Conservation (phyloP, 2,888 invertebrate species). For the Notocelia uddmanniana region DNA sequence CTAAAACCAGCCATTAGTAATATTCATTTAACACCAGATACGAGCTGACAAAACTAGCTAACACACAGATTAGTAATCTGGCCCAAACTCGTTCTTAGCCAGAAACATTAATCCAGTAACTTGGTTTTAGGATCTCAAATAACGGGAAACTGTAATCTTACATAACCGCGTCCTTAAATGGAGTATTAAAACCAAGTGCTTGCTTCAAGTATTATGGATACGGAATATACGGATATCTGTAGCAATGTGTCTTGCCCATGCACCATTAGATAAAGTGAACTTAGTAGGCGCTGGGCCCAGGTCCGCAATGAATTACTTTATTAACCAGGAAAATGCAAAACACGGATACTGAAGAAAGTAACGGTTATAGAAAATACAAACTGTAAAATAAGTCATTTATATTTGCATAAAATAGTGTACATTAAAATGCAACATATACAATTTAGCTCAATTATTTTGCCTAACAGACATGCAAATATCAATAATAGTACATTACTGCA, state of each 20-base stretch:
- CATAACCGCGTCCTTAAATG: slow-evolving; percentile 43
- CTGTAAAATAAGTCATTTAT: too few relatives aligned
- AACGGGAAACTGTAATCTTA: slow-evolving; percentile 45
- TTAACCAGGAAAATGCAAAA: slow-evolving; percentile 25
- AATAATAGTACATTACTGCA: too few relatives aligned
- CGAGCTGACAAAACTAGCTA: slow-evolving; percentile 39
- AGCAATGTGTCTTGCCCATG: slow-evolving; percentile 44
- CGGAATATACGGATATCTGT: slow-evolving; percentile 34
- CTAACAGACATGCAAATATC: too few relatives aligned
- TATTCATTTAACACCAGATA: slow-evolving; percentile 44
- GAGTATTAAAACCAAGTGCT: slow-evolving; percentile 44
- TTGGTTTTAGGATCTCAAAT: slow-evolving; percentile 44
- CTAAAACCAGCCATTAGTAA: slow-evolving; percentile 41
- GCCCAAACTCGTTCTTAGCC: slow-evolving; percentile 38
- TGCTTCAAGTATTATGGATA: slow-evolving; percentile 42
- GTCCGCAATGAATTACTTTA: slow-evolving; percentile 40
- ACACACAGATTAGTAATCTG: slow-evolving; percentile 40
- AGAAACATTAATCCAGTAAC: slow-evolving; percentile 42
- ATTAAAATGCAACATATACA: too few relatives aligned
- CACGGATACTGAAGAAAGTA: slow-evolving; percentile 13
- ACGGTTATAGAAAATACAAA: slow-evolving; percentile 4
- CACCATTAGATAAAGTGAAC: slow-evolving; percentile 43
- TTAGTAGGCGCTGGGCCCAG: slow-evolving; percentile 33
- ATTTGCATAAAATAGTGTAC: too few relatives aligned
- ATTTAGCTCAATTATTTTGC: too few relatives aligned